Base-by-base conservation (phyloP, 35 echinoderm and acorn worm genomes). In the Apostichopus californicus region DNA sequence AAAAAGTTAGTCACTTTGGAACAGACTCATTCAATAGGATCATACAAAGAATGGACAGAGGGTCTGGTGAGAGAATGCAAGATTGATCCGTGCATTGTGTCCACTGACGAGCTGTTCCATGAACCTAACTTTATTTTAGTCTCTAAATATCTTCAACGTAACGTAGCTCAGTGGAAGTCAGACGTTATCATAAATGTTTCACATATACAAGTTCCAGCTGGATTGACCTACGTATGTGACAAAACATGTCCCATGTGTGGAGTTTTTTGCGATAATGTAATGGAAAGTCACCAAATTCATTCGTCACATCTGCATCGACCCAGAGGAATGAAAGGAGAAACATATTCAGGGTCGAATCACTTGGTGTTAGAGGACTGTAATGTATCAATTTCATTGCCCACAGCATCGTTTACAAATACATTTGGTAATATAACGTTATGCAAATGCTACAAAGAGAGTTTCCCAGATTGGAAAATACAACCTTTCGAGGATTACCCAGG, bases 171-270 rank as follows among this genome's bases (percentile, higher is more conserved):
- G 34, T 46, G 34, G 34, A 4, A 46, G 34, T 46, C 34, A 46
- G 34, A 46, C 34, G 34, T 46, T 46, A 46, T 46, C 34, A 46
- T 46, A 46, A 46, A 46, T 46, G 34, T 46, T 46, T 46, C 34
- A 46, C 2, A 46, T 46, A 46, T 46, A 46, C 34, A 46, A 46
- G 34, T 46, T 46, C 2, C 34, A 46, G 34, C 34, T 46, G 34
- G 34, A 46, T 46, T 46, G 34, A 46, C 34, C 34, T 46, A 46
- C 34, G 34, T 61, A 15, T 83, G 80, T 57, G 34, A 18, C 15
- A 53, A 83, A 56, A 54, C 56, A 54, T 83, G 80, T 57, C 80
- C 80, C 55, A 83, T 83, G 80, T 83, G 80, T 56, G 80, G 80
- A 6, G 20, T 5, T 83, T 21, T 13, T 7, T 83, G 80, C 34